Conservation (phyloP, 2,888 invertebrate species). For the Aphelenchoides bicaudatus region DNA sequence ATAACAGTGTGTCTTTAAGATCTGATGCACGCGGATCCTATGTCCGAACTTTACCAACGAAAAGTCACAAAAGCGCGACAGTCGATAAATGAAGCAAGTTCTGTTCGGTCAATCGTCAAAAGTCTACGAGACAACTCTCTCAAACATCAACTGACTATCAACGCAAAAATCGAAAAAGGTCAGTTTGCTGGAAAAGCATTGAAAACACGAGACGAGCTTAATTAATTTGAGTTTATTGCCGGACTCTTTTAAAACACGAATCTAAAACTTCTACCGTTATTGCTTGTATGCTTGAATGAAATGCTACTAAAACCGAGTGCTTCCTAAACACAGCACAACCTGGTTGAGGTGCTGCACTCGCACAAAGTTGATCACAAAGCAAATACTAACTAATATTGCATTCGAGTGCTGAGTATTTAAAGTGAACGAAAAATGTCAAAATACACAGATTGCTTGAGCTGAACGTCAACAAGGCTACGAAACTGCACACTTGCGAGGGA, state of each 20-base stretch:
- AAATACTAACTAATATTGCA: too few species aligned
- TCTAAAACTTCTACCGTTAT: not conserved
- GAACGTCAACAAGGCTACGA: slow-evolving; percentile 21
- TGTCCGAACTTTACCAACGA: slow-evolving; percentile 77
- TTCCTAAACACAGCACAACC: too few species aligned
- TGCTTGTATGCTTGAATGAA: too few species aligned
- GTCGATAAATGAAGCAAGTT: slow-evolving; percentile 72
- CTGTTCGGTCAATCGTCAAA: slow-evolving; percentile 66
- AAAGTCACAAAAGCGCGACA: slow-evolving; percentile 79
- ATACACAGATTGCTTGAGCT: slow-evolving; percentile 12
- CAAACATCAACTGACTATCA: slow-evolving; percentile 51
- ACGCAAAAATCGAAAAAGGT: slow-evolving; percentile 36
- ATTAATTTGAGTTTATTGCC: slow-evolving; percentile 1
- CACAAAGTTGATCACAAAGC: too few species aligned
- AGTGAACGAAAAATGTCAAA: not conserved
- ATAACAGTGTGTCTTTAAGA: slow-evolving; percentile 66
- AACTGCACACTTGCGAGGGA: slow-evolving; percentile 28
- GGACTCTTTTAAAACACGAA: too few species aligned
- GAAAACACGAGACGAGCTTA: too few species aligned
- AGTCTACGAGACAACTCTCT: slow-evolving; percentile 51
- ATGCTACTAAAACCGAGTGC: too few species aligned
- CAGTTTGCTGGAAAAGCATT: slow-evolving; percentile 24
- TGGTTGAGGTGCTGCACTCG: too few species aligned
- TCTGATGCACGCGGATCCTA: slow-evolving; percentile 79
- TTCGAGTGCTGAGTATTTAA: too few species aligned